Percentiles rank a stretch among this genome's conserved stretches.
Conservation (phyloP, 92 coral and sea anemone species). For the Phenganax subtilis region DNA sequence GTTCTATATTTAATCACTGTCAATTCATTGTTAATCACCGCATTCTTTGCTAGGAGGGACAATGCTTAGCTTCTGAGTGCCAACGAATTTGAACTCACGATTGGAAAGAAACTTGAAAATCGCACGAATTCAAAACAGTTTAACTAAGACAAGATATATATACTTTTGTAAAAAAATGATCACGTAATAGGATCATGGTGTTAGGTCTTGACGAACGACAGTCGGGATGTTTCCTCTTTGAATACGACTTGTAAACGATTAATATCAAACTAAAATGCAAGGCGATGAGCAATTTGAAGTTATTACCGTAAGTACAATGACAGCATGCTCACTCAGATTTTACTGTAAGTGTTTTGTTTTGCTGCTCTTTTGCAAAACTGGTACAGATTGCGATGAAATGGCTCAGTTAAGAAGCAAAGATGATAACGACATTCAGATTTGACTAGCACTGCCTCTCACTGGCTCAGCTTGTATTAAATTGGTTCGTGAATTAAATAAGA, state of each 20-base stretch:
- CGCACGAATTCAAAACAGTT: not conserved
- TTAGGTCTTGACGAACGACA: not conserved
- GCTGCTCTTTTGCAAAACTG: too few relatives aligned
- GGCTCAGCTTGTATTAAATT: too few relatives aligned
- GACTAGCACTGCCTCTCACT: too few relatives aligned
- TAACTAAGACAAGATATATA: not conserved
- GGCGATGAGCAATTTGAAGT: slow-evolving; percentile 91
- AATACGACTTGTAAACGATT: not conserved
- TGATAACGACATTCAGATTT: not conserved
- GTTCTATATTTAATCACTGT: not conserved
- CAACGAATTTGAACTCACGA: slow-evolving; percentile 1
- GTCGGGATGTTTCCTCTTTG: not conserved
- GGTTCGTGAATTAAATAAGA: not conserved
- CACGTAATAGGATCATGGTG: not conserved
- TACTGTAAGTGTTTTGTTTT: not conserved
- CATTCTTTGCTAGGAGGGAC: not conserved
- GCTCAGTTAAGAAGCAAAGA: not conserved
- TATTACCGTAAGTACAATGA: slow-evolving; percentile 67
- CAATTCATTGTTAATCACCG: not conserved
- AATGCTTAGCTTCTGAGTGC: not conserved
- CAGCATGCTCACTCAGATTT: not conserved
- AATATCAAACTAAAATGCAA: slow-evolving; percentile 35
- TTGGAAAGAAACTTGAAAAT: not conserved
- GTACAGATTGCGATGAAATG: too few relatives aligned
- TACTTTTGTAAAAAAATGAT: not conserved